Conservation (phyloP, 1,140 invertebrate species). For the Arctopsyche grandis region DNA sequence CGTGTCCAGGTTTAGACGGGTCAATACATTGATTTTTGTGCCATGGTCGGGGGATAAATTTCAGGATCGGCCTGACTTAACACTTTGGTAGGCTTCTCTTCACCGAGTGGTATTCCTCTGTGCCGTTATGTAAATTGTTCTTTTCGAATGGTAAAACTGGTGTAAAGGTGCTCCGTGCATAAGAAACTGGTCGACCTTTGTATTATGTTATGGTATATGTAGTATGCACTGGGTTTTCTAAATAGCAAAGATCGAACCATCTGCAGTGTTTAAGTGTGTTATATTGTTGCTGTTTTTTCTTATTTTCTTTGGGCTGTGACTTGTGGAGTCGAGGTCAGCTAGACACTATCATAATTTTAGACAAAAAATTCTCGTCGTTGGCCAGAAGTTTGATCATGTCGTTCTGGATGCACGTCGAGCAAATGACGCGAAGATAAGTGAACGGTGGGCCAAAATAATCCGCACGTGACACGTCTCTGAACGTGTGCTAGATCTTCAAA, state of each 20-base stretch:
- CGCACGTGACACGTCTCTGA: slow-evolving; percentile 14
- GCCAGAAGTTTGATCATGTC: neutral
- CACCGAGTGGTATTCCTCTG: too few relatives aligned
- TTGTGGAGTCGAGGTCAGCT: neutral
- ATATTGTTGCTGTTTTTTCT: neutral
- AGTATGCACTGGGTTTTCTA: neutral
- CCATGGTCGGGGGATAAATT: too few relatives aligned
- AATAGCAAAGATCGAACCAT: neutral
- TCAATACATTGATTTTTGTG: too few relatives aligned
- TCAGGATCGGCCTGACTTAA: too few relatives aligned
- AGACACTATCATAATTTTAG: neutral
- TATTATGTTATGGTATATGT: neutral
- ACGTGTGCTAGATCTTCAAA: slow-evolving; percentile 15
- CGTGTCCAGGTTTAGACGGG: too few relatives aligned
- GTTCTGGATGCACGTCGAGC: neutral
- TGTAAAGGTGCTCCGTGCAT: neutral
- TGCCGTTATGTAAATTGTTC: too few relatives aligned
- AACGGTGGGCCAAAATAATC: slow-evolving; percentile 11
- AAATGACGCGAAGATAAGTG: neutral
- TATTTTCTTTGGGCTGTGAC: neutral
- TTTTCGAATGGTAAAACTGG: too few relatives aligned
- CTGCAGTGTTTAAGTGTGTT: too few relatives aligned
- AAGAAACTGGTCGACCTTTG: neutral
- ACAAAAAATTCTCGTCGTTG: neutral
- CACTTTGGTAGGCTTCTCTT: too few relatives aligned